These are phyloP conservation scores for Mallateleia sp. DNA, from an alignment of 2,888 invertebrate species.

Conservation along the genomic window DNA sequence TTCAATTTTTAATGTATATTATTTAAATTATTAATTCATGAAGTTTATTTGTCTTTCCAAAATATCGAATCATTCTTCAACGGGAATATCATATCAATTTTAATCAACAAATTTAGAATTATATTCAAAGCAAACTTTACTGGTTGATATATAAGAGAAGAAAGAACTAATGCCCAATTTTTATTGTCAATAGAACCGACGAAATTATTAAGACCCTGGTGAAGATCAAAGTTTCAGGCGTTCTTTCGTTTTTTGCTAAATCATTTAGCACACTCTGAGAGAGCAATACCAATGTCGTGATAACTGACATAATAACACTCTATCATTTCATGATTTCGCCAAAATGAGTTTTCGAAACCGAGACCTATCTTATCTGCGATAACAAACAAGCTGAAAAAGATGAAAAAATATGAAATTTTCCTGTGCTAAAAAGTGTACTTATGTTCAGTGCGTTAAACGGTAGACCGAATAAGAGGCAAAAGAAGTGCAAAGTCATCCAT, in stretches of 20 bases:
- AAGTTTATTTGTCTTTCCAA: too few species aligned
- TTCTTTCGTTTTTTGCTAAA: slow-evolving; percentile 18
- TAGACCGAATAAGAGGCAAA: not conserved
- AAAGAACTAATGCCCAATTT: slow-evolving; percentile 21
- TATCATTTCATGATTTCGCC: not conserved
- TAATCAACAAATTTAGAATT: not conserved
- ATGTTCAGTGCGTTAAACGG: not conserved
- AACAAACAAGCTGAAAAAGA: not conserved
- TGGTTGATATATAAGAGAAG: not conserved
- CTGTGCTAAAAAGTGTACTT: not conserved
- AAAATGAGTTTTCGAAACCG: not conserved
- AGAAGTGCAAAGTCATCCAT: slow-evolving; percentile 63
- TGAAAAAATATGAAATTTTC: not conserved
- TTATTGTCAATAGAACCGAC: slow-evolving; percentile 10
- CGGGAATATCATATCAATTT: not conserved
- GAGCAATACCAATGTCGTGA: not conserved
- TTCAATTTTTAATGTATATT: too few species aligned
- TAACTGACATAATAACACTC: not conserved
- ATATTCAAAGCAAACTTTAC: slow-evolving; percentile 12
- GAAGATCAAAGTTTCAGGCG: slow-evolving; percentile 1
- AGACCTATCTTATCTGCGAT: not conserved
- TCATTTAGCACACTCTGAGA: slow-evolving; percentile 26
- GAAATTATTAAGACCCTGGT: not conserved
- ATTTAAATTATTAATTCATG: too few species aligned
- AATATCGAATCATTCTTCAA: not conserved